Evolutionary conservation across 1,140 invertebrate genomes (phyloP).

Genomic region (Geopemphigus sp.): DNA sequence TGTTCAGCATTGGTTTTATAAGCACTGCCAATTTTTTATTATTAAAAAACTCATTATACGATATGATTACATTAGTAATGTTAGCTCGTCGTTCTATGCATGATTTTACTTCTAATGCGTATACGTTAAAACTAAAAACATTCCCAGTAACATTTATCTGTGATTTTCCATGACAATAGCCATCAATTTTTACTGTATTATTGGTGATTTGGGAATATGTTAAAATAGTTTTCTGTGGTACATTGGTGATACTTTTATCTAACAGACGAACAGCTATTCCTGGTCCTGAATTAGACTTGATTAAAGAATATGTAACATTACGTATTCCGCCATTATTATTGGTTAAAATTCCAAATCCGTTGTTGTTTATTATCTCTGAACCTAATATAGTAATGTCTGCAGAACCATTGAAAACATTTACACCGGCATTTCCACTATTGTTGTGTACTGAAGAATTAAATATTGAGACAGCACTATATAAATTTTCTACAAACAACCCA

Average conservation of each 20-base stretch:
- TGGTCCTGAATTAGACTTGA: conserved; percentile 77
- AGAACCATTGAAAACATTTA: conserved; percentile 80
- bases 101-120: conserved; percentile 67
- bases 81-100: conserved; percentile 56
- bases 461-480: conserved; percentile 40
- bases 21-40: conserved; percentile 75
- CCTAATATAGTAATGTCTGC: conserved; percentile 91
- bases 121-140: conserved; percentile 72
- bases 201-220: conserved; percentile 39
- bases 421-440: conserved; percentile 79
- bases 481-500: conserved; percentile 44
- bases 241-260: conserved; percentile 21
- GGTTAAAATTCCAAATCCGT: conserved; percentile 87
- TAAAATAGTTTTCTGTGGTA: conserved; percentile 42
- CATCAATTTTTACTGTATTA: conserved; percentile 38
- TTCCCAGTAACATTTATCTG: conserved; percentile 82
- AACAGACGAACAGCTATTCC: conserved; percentile 69
- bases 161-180: conserved; percentile 49
- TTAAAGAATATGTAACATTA: conserved; percentile 78
- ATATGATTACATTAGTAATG: conserved; percentile 71
- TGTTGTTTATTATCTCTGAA: conserved; percentile 84
- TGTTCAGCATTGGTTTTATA: conserved; percentile 81
- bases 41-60: conserved; percentile 78
- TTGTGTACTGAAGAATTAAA: conserved; percentile 32
- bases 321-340: conserved; percentile 86